A percentile compares a stretch with the other conserved stretches of the same genome.
Evolutionary conservation across 2,113 vertebrate genomes (phyloP).

Genomic region (Mohoua ochrocephala): DNA sequence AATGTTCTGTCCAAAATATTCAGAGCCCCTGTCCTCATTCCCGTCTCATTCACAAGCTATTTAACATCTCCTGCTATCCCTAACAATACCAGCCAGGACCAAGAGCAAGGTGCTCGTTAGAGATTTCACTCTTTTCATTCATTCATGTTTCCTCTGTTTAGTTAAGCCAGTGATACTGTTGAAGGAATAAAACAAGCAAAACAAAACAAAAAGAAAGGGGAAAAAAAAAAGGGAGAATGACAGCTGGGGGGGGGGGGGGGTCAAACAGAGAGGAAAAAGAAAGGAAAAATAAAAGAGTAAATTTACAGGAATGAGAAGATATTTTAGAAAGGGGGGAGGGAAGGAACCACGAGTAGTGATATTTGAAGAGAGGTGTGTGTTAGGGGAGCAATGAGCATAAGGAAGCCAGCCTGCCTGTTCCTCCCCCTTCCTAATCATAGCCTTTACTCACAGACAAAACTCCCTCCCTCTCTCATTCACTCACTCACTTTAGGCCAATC

Average conservation of each 20-base stretch:
- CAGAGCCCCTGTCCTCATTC: neutral
- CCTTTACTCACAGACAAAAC: constrained; percentile 78
- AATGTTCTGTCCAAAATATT: neutral
- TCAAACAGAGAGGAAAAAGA: neutral
- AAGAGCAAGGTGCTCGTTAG: constrained; percentile 33
- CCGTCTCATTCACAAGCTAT: neutral
- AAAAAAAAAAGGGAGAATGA: neutral
- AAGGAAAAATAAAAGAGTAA: neutral
- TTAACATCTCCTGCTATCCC: neutral
- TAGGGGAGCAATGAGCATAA: constrained; percentile 72
- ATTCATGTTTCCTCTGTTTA: constrained; percentile 39
- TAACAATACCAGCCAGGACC: neutral
- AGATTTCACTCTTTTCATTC: constrained; percentile 24
- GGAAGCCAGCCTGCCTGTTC: constrained; percentile 77
- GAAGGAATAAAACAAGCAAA: constrained; percentile 38
- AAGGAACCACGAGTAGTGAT: constrained; percentile 61
- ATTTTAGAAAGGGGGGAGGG: constrained; percentile 49
- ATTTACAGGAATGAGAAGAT: constrained; percentile 28
- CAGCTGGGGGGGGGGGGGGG: neutral
- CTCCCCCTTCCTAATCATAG: constrained; percentile 80
- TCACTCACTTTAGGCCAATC: constrained; percentile 83
- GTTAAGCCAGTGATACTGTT: constrained; percentile 4
- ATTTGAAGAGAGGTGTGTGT: constrained; percentile 77
- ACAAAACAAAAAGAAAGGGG: neutral
- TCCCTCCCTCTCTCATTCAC: constrained; percentile 83